phyloP scores from a whole-genome alignment of 2,797 vertebrate genomes.

The Protosalanx chinensis region DNA sequence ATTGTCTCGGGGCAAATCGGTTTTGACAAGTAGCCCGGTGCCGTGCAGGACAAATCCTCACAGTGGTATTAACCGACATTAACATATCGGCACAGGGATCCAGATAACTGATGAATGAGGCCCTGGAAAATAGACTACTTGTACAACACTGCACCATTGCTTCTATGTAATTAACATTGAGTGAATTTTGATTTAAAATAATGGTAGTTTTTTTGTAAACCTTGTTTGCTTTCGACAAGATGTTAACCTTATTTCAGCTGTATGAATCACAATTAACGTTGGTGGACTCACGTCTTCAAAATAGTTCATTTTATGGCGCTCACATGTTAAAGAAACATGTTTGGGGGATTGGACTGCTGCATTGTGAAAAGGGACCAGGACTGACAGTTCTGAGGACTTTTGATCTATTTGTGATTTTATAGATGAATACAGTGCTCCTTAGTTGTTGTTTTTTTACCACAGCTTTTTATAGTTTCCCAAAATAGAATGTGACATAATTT shows the following conservation, averaged over 20 bases:
- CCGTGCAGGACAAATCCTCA: slow-evolving; percentile 70
- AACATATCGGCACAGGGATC: slow-evolving; percentile 64
- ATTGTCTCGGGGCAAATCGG: slow-evolving; percentile 70
- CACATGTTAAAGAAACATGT: background rate
- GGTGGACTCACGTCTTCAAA: background rate
- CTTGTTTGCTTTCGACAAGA: background rate
- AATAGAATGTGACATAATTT: slow-evolving; percentile 68
- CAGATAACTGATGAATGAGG: background rate
- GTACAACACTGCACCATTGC: too few species aligned
- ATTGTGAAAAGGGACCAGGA: slow-evolving; percentile 44
- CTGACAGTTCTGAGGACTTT: slow-evolving; percentile 57
- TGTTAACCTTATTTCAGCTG: background rate
- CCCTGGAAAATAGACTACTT: background rate
- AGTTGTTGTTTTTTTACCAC: slow-evolving; percentile 9
- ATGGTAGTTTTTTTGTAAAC: too few species aligned
- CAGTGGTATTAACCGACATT: slow-evolving; percentile 67
- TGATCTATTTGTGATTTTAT: slow-evolving; percentile 41
- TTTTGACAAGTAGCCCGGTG: slow-evolving; percentile 73
- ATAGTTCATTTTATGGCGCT: slow-evolving; percentile 4
- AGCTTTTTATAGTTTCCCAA: slow-evolving; percentile 56
- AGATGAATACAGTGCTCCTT: slow-evolving; percentile 49
- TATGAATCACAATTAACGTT: background rate
- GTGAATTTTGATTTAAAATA: too few species aligned
- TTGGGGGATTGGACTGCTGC: slow-evolving; percentile 52
- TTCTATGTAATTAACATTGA: too few species aligned